phyloP scores from a whole-genome alignment of 2,113 vertebrate species.

The Leptocoma aspasia region DNA sequence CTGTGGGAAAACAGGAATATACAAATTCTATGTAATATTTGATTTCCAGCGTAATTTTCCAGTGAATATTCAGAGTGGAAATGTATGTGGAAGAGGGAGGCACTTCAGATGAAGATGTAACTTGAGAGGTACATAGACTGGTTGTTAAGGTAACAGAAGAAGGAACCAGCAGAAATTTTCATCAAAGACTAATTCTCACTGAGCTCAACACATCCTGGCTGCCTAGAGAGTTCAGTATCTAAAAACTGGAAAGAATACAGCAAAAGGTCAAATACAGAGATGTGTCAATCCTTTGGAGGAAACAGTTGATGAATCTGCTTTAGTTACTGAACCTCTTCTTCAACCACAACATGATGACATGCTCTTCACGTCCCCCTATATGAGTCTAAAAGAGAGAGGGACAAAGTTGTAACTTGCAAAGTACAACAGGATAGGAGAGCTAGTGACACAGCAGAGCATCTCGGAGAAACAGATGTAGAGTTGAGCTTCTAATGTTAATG shows the following conservation, averaged over 20 bases:
- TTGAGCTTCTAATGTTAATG: neutral
- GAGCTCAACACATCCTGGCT: neutral
- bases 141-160: slow-evolving; percentile 19
- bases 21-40: neutral
- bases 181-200: neutral
- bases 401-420: neutral
- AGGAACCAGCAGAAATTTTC: neutral
- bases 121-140: neutral
- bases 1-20: neutral
- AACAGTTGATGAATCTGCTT: neutral
- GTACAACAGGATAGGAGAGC: neutral
- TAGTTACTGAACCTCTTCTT: neutral
- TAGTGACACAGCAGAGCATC: neutral
- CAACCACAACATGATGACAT: neutral
- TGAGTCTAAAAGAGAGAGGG: neutral
- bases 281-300: neutral
- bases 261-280: neutral
- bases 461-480: neutral
- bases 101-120: neutral
- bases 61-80: neutral
- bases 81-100: neutral
- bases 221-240: neutral
- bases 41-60: neutral
- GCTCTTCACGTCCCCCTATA: neutral
- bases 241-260: neutral